A percentile compares a stretch with the other conserved stretches of the same genome.
phyloP scores from a whole-genome alignment of 2,888 invertebrate species.

The Watsonalla binaria region DNA sequence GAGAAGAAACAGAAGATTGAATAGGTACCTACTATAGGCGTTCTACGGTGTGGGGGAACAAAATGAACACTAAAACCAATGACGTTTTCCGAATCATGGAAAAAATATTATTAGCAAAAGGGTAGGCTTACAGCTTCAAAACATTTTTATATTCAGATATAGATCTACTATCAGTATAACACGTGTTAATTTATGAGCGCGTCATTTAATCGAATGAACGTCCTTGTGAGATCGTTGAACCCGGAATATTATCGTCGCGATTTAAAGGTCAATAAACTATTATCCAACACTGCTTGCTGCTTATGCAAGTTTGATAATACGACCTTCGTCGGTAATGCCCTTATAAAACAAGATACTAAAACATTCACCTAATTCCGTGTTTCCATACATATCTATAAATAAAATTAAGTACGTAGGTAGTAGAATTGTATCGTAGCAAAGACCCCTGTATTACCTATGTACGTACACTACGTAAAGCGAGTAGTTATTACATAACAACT shows the following conservation, averaged over 20 bases:
- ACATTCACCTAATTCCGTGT: constrained; percentile 24
- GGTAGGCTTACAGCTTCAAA: too few species aligned
- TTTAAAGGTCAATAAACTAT: constrained; percentile 50
- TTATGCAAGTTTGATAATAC: constrained; percentile 56
- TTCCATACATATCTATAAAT: constrained; percentile 4
- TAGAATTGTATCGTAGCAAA: too few species aligned
- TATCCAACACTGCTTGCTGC: constrained; percentile 46
- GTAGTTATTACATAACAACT: too few species aligned
- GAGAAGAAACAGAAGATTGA: too few species aligned
- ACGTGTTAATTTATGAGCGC: constrained; percentile 37
- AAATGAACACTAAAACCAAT: too few species aligned
- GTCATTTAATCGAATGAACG: constrained; percentile 42
- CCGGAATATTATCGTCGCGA: constrained; percentile 57
- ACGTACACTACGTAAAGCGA: too few species aligned
- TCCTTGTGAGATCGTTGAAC: constrained; percentile 67
- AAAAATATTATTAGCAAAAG: too few species aligned
- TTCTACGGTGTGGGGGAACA: too few species aligned
- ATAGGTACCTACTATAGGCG: too few species aligned
- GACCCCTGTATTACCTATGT: too few species aligned
- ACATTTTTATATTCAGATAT: too few species aligned
- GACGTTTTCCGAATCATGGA: too few species aligned
- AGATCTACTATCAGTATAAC: constrained; percentile 14
- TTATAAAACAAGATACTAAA: constrained; percentile 28
- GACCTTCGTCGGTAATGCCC: constrained; percentile 62
- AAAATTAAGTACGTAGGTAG: neutral